Evolutionary conservation across 2,888 invertebrate species (phyloP), one percentile per base, ranked within the genome.

Genomic region (Drosophila robusta): DNA sequence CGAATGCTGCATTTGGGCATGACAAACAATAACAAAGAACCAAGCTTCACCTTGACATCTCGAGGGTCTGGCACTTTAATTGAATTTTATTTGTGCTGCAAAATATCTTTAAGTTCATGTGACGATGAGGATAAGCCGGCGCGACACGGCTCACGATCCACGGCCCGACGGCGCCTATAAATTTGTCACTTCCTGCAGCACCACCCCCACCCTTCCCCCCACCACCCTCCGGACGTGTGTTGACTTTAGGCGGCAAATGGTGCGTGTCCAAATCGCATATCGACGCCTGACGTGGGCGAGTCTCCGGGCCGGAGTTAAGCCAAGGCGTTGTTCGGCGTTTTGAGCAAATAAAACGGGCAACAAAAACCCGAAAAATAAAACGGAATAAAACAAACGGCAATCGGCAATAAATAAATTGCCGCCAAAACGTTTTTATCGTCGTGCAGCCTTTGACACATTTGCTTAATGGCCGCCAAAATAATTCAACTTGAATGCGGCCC

Each of bases 211-310:
- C 18, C 18, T 2, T 18, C 22, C 8, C 14, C 26, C n/a, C 2
- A 4, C 38, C n/a, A 4, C 11, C 6, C 34, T n/a, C 29, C 36
- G 18, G 14, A 7, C 24, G n/a, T 44, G 7, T 50, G 44, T 63
- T 68, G 34, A 36, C 51, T 34, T 49, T 38, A 51, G 69, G 56
- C 44, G 26, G 54, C 73, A 81, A 87, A 85, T 87, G 64, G 79
- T 85, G 88, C 88, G 88, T 82, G 79, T 66, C 55, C 73, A 70
- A 87, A 81, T 71, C 79, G 73, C 65, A 70, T 78, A 81, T 85
- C 61, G 56, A 38, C 44, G 26, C 42, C 47, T 55, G 57, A 32
- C 47, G 26, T 80, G 67, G 75, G 71, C 75, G 62, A 64, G 80
- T 60, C 54, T 4, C n/a, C n/a, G 22, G 42, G n/a, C 12, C 47